Evolutionary conservation across 2,113 vertebrate species (phyloP).

Genomic region (Eupsittula cactorum): DNA sequence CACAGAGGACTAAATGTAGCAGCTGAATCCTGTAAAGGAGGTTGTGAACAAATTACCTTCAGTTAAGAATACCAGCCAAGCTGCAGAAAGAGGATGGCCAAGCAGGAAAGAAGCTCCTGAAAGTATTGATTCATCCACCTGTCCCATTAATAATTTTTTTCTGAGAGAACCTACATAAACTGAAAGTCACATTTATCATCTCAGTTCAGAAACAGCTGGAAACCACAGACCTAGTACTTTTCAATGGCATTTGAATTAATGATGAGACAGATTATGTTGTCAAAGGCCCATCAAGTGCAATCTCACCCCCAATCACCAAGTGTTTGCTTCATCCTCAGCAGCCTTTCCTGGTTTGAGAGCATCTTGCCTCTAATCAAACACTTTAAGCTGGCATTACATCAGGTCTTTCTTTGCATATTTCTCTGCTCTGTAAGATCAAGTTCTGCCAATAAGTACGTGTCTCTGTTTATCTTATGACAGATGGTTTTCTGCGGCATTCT

Average conservation of each 20-base stretch:
- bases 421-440: not conserved
- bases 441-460: not conserved
- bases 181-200: not conserved
- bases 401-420: not conserved
- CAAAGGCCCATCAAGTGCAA: not conserved
- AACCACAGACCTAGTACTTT: not conserved
- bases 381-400: not conserved
- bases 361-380: not conserved
- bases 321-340: not conserved
- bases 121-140: not conserved
- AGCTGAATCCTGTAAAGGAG: not conserved
- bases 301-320: not conserved
- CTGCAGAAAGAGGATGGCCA: not conserved
- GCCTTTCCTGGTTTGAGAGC: not conserved
- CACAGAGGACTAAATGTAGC: not conserved
- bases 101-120: not conserved
- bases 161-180: not conserved
- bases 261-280: not conserved
- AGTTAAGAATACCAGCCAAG: not conserved
- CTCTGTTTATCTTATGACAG: not conserved
- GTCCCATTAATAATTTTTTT: not conserved
- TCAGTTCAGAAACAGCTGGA: not conserved
- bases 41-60: not conserved
- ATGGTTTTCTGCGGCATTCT: not conserved
- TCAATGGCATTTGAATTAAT: not conserved